Percentiles rank a stretch among this genome's conserved stretches.
These are phyloP conservation scores for Drosophila infuscata DNA, from an alignment of 2,888 invertebrate species.

Conservation along the genomic window DNA sequence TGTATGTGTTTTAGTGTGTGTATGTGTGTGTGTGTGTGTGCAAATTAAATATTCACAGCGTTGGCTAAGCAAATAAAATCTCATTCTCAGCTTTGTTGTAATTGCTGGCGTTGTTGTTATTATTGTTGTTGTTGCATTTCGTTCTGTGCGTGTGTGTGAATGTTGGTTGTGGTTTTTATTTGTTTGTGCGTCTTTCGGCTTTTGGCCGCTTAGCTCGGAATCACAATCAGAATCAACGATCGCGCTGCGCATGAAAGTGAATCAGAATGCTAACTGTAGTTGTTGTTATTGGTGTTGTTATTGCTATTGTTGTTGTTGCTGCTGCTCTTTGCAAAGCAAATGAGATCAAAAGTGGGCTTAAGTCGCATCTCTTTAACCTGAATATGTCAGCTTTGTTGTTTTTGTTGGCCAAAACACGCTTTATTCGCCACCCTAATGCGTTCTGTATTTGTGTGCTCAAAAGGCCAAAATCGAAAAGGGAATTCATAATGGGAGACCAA, in stretches of 20 bases:
- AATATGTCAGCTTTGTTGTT: slow-evolving; percentile 59
- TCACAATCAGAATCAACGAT: slow-evolving; percentile 61
- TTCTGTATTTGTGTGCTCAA: slow-evolving; percentile 17
- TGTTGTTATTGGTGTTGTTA: slow-evolving; percentile 30
- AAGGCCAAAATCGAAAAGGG: slow-evolving; percentile 16
- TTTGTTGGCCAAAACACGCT: slow-evolving; percentile 42
- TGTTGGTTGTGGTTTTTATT: slow-evolving; percentile 43
- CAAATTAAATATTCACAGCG: slow-evolving; percentile 80
- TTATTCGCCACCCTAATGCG: slow-evolving; percentile 27
- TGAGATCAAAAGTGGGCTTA: slow-evolving; percentile 79
- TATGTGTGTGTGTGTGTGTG: slow-evolving; percentile 55
- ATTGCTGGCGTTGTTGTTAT: slow-evolving; percentile 51
- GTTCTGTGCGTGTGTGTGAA: slow-evolving; percentile 34
- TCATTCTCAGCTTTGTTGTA: slow-evolving; percentile 63
- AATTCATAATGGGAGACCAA: slow-evolving; percentile 16
- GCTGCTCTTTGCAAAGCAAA: slow-evolving; percentile 68
- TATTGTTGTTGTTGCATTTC: slow-evolving; percentile 60
- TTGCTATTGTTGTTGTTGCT: slow-evolving; percentile 29
- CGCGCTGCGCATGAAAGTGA: slow-evolving; percentile 76
- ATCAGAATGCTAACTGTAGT: slow-evolving; percentile 70
- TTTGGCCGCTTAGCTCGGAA: slow-evolving; percentile 47
- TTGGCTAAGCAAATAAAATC: slow-evolving; percentile 78
- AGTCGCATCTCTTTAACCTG: slow-evolving; percentile 75
- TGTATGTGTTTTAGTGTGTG: slow-evolving; percentile 18
- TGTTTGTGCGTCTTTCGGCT: slow-evolving; percentile 45